Evolutionary conservation across 2,888 invertebrate species (phyloP).

Genomic region (Acronicta alni): DNA sequence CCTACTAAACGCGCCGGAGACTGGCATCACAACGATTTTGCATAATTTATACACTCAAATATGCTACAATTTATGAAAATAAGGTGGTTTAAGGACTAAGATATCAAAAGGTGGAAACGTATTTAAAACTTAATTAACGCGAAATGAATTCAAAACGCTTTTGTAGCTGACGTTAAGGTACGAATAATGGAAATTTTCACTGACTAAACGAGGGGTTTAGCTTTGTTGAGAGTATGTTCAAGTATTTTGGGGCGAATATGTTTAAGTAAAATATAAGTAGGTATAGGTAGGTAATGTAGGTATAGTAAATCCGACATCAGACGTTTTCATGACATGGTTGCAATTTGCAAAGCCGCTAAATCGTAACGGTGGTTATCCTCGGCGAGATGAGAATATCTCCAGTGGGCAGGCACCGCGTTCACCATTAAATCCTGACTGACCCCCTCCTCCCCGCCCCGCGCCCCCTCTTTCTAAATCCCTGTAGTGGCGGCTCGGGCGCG

Average conservation of each 20-base stretch:
- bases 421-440: conserved; percentile 70
- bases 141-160: conserved; percentile 59
- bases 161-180: conserved; percentile 50
- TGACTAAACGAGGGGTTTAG: conserved; percentile 37
- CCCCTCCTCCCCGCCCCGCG: conserved; percentile 43
- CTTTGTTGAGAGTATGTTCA: conserved; percentile 40
- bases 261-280: conserved; percentile 32
- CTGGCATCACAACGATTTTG: conserved; percentile 77
- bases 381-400: conserved; percentile 74
- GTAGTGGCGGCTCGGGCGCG: conserved; percentile 35
- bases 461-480: conserved; percentile 57
- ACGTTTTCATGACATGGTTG: conserved; percentile 62
- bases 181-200: conserved; percentile 49
- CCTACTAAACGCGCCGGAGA: conserved; percentile 69
- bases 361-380: conserved; percentile 71
- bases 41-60: conserved; percentile 77
- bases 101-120: conserved; percentile 55
- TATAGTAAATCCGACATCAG: conserved; percentile 49
- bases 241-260: conserved; percentile 30
- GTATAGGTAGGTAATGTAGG: too few species aligned
- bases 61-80: conserved; percentile 71
- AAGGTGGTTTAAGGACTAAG: conserved; percentile 51
- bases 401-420: conserved; percentile 66
- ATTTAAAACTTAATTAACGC: conserved; percentile 61
- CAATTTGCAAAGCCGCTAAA: conserved; percentile 71